A percentile compares a stretch with the other conserved stretches of the same genome.
Evolutionary conservation across 1,140 invertebrate species (phyloP).

Genomic region (Lerema accius): DNA sequence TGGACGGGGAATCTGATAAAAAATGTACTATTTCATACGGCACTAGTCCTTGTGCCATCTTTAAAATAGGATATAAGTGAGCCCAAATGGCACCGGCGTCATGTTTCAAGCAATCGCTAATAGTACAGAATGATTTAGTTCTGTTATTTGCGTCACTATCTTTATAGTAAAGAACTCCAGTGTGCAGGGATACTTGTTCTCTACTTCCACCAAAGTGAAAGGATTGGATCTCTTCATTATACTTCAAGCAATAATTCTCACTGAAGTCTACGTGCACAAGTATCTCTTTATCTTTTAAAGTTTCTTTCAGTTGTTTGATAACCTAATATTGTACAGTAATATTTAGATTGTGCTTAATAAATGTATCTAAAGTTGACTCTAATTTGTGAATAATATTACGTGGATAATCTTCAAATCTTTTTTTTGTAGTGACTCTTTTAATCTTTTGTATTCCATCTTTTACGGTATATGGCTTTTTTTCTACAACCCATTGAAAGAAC

Average conservation of each 20-base stretch:
- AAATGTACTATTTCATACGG: constrained; percentile 7
- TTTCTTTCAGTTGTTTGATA: constrained; percentile 20
- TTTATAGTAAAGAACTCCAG: constrained; percentile 9
- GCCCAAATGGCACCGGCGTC: constrained; percentile 12
- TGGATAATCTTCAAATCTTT: constrained; percentile 10
- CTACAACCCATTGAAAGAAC: constrained; percentile 10
- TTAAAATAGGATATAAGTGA: constrained; percentile 6
- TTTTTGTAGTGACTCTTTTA: constrained; percentile 9
- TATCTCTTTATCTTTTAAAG: constrained; percentile 11
- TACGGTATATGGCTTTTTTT: constrained; percentile 11
- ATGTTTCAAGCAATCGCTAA: constrained; percentile 4
- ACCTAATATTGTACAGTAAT: constrained; percentile 3
- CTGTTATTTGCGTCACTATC: constrained; percentile 6
- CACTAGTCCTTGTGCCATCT: background rate
- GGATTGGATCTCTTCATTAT: constrained; percentile 24
- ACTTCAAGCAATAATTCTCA: constrained; percentile 26
- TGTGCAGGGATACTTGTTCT: constrained; percentile 20
- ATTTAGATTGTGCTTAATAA: constrained; percentile 14
- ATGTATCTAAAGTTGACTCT: background rate
- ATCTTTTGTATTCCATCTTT: constrained; percentile 16
- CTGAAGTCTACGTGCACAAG: constrained; percentile 23
- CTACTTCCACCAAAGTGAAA: constrained; percentile 29
- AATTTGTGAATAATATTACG: constrained; percentile 22
- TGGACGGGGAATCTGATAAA: constrained; percentile 10
- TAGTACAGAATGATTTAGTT: constrained; percentile 11